Conservation (phyloP, 1,140 invertebrate species). For the Tetraneura akinire region DNA sequence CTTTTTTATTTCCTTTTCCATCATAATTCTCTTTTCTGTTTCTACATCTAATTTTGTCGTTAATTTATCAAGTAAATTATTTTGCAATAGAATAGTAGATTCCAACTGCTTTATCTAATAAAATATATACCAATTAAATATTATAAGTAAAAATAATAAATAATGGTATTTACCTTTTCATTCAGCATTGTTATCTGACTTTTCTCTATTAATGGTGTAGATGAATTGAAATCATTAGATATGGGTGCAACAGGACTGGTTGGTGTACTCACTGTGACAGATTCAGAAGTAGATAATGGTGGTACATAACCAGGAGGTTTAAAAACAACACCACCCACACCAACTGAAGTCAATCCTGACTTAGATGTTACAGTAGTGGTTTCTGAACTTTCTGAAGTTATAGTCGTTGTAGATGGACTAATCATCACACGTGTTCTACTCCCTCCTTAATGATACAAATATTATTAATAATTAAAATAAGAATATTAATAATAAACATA, state of each 20-base stretch:
- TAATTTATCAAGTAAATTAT: constrained; percentile 53
- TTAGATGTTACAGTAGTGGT: constrained; percentile 33
- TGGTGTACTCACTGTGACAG: constrained; percentile 36
- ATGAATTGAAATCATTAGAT: neutral
- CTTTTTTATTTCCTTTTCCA: constrained; percentile 56
- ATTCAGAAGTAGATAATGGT: constrained; percentile 25
- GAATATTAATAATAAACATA: neutral
- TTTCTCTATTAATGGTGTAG: constrained; percentile 2
- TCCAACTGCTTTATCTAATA: constrained; percentile 52
- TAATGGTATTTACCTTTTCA: constrained; percentile 31
- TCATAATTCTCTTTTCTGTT: constrained; percentile 52
- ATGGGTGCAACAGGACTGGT: constrained; percentile 8
- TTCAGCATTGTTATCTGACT: constrained; percentile 25
- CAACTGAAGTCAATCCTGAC: constrained; percentile 40
- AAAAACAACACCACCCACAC: constrained; percentile 37
- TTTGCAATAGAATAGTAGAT: constrained; percentile 22
- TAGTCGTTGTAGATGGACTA: constrained; percentile 34
- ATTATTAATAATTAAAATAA: neutral
- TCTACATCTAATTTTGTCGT: constrained; percentile 54
- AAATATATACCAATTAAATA: neutral
- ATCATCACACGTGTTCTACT: constrained; percentile 43
- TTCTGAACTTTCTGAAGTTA: constrained; percentile 40
- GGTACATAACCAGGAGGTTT: constrained; percentile 43
- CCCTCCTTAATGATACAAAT: constrained; percentile 1
- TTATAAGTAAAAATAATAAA: neutral